Evolutionary conservation across 2,888 invertebrate genomes (phyloP), one percentile per base, ranked within the genome.

Genomic region (Diploptera punctata): DNA sequence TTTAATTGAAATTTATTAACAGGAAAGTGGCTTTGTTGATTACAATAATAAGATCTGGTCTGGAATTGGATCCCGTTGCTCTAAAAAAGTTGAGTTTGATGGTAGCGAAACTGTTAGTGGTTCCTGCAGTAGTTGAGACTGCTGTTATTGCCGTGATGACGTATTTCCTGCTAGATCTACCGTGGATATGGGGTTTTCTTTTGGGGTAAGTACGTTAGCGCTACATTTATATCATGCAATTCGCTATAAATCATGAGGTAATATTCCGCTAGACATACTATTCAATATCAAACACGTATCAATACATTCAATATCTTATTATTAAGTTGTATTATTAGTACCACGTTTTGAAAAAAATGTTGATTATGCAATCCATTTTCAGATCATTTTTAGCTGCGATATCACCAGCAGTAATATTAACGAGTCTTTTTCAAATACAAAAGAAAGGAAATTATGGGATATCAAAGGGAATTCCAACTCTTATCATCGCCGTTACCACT

Each of bases 381-480:
- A 82, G 83, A 29, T 84, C 82, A 77, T 79, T 83, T 1, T 74
- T 84, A 31, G 84, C 85, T 21, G 87, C 86, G 3, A 86, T 87
- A 1, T 86, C 86, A 0, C 86, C 87, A 4, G 92, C 92, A 72
- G 91, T 92, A 43, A 89, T 92, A 52, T 91, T 92, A 24, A 91
- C 91, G 0, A 86, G 88, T 13, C 85, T 92, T 81, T 83, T 92
- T 24, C 81, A 84, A 72, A 82, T 91, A 19, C 86, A 89, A 78
- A 89, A 89, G 75, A 82, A 81, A 72, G 88, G 33, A 5, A 33
- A 24, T 5, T 88, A 87, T 77, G 93, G 93, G 7, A 85, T 90
- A 52, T 88, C 89, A 78, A 91, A 90, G 81, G 92, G 92, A 29
- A 89, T 94, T 29, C 90, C 92, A 52, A 91, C 93, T 0, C 83